Base-by-base conservation (phyloP, 1,140 invertebrate species). In the Cyclina sinensis region DNA sequence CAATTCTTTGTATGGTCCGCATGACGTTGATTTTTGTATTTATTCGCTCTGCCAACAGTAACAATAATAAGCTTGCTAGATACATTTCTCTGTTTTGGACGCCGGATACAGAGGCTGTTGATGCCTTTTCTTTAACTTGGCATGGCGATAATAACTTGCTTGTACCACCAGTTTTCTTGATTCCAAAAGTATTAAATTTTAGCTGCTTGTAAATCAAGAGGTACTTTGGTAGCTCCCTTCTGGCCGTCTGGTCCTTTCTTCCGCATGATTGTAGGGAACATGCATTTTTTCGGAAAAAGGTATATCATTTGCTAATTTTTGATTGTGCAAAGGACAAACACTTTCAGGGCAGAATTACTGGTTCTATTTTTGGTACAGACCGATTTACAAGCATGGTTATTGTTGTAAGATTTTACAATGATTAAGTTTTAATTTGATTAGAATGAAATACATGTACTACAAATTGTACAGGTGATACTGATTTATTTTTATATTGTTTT, bases 81-180 rank as follows among this genome's bases (percentile, higher is more conserved):
- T 74, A 35, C 35, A 78, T 62, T 68, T 86, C 73, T 24, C 51
- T 48, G 30, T 62, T 78, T 62, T 86, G 48, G 62, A 78, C 51
- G 24, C 84, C 73, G 35, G 84, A 57, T 46, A 68, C 73, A 24
- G 62, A 62, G 43, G 51, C 48, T 39, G 84, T 79, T 21, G 84
- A 86, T 62, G 84, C 84, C 18, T 86, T 86, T 35, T 76, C 84
- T n/a, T 59, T 65, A 16, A 14, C 59, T n/a, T 78, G 84, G 84
- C 18, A 0, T 18, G 35, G 18, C 57, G 30, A 87, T 16, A 87
- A 65, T 32, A 80, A 87, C 54, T 87, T 70, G 74, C 27, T 86
- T 27, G 73, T 68, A 7, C 70, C 73, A 43, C 73, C 83, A 12
- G 24, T 86, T 35, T n/a, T 65, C 48, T 54, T 80, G n/a, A 43